Evolutionary conservation across 2,797 vertebrate species (phyloP).

Genomic region (Smutsia temminckii): DNA sequence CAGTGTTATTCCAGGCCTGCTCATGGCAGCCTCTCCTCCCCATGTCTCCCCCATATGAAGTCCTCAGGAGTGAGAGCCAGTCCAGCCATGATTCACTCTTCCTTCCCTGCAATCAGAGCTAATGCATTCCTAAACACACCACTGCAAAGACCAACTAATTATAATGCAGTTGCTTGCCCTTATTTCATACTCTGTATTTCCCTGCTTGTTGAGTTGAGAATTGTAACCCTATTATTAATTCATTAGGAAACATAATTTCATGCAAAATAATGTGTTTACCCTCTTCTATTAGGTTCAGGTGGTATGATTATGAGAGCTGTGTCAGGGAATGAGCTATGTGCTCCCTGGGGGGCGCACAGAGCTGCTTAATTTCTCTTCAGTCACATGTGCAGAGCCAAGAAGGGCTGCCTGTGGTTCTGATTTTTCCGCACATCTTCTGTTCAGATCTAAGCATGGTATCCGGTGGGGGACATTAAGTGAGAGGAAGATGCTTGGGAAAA

Average conservation of each 20-base stretch:
- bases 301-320: neutral
- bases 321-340: neutral
- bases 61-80: neutral
- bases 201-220: slow-evolving; percentile 56
- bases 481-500: neutral
- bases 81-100: neutral
- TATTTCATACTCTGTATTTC: slow-evolving; percentile 24
- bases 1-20: neutral
- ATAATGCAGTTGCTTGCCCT: neutral
- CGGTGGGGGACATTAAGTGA: neutral
- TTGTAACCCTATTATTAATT: slow-evolving; percentile 66
- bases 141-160: slow-evolving; percentile 42
- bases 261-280: slow-evolving; percentile 43
- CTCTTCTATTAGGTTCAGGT: slow-evolving; percentile 22
- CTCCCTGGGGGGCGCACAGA: neutral
- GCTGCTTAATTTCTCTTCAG: neutral
- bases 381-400: accelerated
- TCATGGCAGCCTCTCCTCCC: neutral
- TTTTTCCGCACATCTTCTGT: neutral
- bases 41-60: neutral
- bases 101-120: neutral
- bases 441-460: accelerated
- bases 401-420: neutral
- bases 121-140: neutral
- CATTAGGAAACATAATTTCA: slow-evolving; percentile 66